Evolutionary conservation across 23 tunicate species (phyloP).

Genomic region (Ascidia mentula): DNA sequence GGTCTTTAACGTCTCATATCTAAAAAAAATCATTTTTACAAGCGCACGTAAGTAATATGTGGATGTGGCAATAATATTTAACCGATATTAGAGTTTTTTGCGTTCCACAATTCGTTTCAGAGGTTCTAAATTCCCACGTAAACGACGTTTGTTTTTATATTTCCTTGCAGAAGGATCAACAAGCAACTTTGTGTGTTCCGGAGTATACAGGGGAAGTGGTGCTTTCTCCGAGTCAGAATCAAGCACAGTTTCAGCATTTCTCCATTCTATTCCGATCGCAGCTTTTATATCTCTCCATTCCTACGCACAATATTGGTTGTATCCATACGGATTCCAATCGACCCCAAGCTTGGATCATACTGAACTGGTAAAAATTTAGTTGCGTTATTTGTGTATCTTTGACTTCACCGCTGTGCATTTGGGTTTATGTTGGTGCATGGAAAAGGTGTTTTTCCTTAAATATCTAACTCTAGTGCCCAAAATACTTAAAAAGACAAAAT

Average conservation of each 20-base stretch:
- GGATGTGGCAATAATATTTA: no score
- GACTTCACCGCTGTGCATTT: no score
- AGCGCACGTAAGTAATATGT: no score
- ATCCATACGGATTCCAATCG: constrained; percentile 69
- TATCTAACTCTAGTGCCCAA: no score
- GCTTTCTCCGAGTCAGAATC: constrained; percentile 83
- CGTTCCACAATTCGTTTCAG: background rate
- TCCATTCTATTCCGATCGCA: constrained; percentile 38
- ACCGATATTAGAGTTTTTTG: no score
- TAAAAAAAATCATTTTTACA: no score
- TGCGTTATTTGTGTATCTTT: no score
- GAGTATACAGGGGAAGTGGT: constrained; percentile 61
- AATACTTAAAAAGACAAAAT: no score
- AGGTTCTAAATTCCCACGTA: background rate
- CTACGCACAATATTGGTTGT: constrained; percentile 70
- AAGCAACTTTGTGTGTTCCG: constrained; percentile 46
- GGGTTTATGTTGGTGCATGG: no score
- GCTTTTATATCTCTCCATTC: constrained; percentile 75
- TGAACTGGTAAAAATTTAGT: constrained; percentile 79
- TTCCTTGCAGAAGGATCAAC: constrained; percentile 15
- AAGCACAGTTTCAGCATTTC: constrained; percentile 36
- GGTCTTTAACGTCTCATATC: constrained; percentile 17
- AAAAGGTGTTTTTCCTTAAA: no score
- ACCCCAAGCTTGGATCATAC: constrained; percentile 32
- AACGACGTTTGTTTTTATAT: background rate